These are phyloP conservation scores for Agonopterix arenella DNA, from an alignment of 2,888 invertebrate species.

Conservation along the genomic window DNA sequence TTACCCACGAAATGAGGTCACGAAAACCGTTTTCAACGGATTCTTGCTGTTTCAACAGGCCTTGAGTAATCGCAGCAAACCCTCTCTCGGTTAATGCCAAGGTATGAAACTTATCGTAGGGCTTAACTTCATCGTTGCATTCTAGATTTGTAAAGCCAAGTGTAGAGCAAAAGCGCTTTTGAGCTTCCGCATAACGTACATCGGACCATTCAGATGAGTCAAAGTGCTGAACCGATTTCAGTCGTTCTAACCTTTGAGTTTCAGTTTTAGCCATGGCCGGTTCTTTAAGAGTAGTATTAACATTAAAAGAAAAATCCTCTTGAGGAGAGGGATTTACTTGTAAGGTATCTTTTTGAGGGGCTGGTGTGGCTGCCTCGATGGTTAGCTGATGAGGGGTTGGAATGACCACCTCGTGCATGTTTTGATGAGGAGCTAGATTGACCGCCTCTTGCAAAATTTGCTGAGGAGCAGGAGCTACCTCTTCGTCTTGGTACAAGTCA, in stretches of 20 bases:
- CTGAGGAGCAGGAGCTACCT: too few relatives aligned
- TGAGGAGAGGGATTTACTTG: neutral
- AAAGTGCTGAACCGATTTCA: conserved; percentile 2
- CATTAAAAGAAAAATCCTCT: neutral
- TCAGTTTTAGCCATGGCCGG: neutral
- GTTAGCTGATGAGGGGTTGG: neutral
- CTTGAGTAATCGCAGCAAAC: conserved; percentile 1
- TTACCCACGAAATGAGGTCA: neutral
- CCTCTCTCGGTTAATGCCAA: neutral
- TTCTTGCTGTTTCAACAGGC: conserved; percentile 1
- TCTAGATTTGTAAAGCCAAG: conserved; percentile 1
- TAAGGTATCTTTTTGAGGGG: too few relatives aligned
- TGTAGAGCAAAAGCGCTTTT: conserved; percentile 1
- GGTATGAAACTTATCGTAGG: neutral
- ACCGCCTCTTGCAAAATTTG: too few relatives aligned
- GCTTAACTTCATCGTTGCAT: conserved; percentile 2
- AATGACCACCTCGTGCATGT: neutral
- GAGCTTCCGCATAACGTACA: conserved; percentile 1
- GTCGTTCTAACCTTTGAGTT: neutral
- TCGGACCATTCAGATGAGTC: neutral
- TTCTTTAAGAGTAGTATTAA: conserved; percentile 3
- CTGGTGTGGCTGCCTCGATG: too few relatives aligned
- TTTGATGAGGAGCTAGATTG: neutral
- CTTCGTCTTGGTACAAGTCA: neutral
- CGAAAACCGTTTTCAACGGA: neutral